Conservation (phyloP, 2,888 invertebrate species). For the Teleiodes luculella region DNA sequence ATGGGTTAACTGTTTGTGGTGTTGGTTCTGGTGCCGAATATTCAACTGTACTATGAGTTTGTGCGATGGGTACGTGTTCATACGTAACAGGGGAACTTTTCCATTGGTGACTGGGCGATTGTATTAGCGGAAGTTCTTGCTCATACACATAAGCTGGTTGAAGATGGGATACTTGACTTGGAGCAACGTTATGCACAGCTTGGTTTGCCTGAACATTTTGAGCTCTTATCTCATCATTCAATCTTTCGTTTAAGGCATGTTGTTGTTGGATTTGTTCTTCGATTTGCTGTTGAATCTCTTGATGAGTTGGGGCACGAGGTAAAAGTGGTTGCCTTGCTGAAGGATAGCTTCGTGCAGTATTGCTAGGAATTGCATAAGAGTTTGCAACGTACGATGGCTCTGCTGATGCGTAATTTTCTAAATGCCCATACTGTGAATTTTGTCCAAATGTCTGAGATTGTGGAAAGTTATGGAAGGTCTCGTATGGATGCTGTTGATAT, state of each 20-base stretch:
- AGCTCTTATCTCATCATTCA: constrained; percentile 7
- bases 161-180: background rate
- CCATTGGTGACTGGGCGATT: background rate
- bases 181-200: background rate
- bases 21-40: too few species aligned
- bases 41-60: too few species aligned
- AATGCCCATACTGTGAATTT: background rate
- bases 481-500: background rate
- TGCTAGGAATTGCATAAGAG: too few species aligned
- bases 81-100: too few species aligned
- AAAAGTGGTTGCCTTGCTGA: background rate
- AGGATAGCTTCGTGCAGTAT: background rate
- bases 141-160: background rate
- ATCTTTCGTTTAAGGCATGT: constrained; percentile 3
- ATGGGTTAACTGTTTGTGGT: too few species aligned
- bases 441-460: constrained; percentile 9
- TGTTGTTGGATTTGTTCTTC: constrained; percentile 15
- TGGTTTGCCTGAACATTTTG: background rate
- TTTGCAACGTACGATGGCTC: too few species aligned
- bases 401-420: too few species aligned
- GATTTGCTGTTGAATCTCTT: constrained; percentile 8
- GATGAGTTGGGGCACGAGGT: background rate
- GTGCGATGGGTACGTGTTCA: too few species aligned
- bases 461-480: background rate
- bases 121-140: background rate